These are phyloP conservation scores for Potorous gilbertii DNA, from an alignment of 2,797 vertebrate genomes.

Conservation along the genomic window DNA sequence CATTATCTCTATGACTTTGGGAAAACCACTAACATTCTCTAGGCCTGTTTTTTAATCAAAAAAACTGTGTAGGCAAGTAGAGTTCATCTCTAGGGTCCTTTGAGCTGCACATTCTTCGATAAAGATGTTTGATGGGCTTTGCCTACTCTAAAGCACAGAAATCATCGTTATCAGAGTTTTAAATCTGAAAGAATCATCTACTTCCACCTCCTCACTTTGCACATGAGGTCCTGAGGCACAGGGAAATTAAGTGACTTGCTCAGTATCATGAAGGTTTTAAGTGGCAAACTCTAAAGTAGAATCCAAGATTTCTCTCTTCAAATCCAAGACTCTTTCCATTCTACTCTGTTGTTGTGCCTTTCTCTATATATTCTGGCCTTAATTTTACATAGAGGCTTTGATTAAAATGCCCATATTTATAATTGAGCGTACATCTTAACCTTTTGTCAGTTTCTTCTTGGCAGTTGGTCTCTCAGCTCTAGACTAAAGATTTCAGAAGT, in stretches of 20 bases:
- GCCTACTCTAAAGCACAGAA: background rate
- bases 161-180: background rate
- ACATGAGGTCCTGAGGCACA: background rate
- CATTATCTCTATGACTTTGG: background rate
- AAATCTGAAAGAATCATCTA: background rate
- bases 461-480: background rate
- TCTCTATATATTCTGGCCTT: background rate
- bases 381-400: background rate
- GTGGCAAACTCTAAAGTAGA: background rate
- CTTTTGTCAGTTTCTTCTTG: background rate
- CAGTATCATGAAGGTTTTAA: background rate
- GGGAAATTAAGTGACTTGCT: background rate
- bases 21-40: background rate
- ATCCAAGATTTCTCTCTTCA: background rate
- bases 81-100: background rate
- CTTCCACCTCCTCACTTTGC: background rate
- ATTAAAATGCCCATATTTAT: background rate
- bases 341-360: background rate
- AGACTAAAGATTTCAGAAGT: background rate
- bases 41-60: background rate
- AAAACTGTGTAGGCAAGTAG: background rate
- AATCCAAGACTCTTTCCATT: background rate
- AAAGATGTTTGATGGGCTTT: background rate
- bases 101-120: background rate
- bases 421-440: background rate